Evolutionary conservation across 2,888 invertebrate species (phyloP).

Genomic region (Vesta saturnalis): DNA sequence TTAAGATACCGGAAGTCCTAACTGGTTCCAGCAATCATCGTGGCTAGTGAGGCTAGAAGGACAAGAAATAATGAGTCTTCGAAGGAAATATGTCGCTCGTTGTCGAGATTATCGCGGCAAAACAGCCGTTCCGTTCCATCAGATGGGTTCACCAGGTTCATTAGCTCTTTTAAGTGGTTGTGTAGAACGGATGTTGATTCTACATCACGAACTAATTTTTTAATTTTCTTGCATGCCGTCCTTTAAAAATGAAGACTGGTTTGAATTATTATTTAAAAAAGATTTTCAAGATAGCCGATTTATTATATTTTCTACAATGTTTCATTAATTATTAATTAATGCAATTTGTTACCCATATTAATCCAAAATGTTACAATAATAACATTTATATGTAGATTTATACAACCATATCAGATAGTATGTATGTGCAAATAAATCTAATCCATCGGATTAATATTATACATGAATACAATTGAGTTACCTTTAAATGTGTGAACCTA

Average conservation of each 20-base stretch:
- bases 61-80: slow-evolving; percentile 58
- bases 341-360: too few relatives aligned
- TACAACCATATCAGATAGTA: too few relatives aligned
- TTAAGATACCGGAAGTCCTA: slow-evolving; percentile 56
- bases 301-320: too few relatives aligned
- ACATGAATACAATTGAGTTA: too few relatives aligned
- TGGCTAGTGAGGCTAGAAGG: slow-evolving; percentile 61
- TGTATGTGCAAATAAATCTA: too few relatives aligned
- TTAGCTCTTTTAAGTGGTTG: slow-evolving; percentile 45
- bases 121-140: slow-evolving; percentile 47
- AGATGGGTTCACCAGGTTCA: slow-evolving; percentile 49
- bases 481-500: too few relatives aligned
- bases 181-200: slow-evolving; percentile 39
- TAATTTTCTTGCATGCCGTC: slow-evolving; percentile 24
- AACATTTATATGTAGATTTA: too few relatives aligned
- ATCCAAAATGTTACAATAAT: too few relatives aligned
- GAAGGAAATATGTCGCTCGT: slow-evolving; percentile 58
- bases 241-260: slow-evolving; percentile 10
- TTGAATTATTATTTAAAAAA: not conserved
- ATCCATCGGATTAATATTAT: too few relatives aligned
- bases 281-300: not conserved
- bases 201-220: slow-evolving; percentile 36
- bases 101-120: slow-evolving; percentile 47
- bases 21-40: slow-evolving; percentile 61
- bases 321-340: too few relatives aligned